phyloP scores from a whole-genome alignment of 2,888 invertebrate genomes.

The Acleris laterana region DNA sequence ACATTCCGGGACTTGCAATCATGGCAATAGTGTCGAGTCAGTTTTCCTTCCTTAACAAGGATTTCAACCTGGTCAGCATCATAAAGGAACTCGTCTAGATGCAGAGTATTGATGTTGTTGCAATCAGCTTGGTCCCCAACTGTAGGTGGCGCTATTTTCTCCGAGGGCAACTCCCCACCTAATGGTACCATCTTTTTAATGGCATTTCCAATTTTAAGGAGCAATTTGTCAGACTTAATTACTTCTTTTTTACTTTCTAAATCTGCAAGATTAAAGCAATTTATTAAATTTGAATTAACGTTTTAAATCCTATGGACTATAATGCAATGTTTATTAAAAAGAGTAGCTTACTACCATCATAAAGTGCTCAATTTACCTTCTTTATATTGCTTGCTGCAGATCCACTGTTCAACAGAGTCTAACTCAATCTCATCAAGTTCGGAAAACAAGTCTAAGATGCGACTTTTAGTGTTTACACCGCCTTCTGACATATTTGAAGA shows the following conservation, averaged over 20 bases:
- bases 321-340: not conserved
- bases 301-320: no score
- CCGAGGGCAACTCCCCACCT: conserved; percentile 68
- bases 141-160: conserved; percentile 68
- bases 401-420: conserved; percentile 68
- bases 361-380: conserved; percentile 54
- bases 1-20: conserved; percentile 71
- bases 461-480: conserved; percentile 54
- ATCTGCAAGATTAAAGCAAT: conserved; percentile 51
- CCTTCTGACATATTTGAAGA: conserved; percentile 54
- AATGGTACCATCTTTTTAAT: conserved; percentile 70
- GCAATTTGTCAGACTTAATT: conserved; percentile 54
- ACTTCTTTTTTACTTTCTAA: conserved; percentile 58
- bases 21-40: conserved; percentile 66
- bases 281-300: no score
- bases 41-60: conserved; percentile 62
- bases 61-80: conserved; percentile 85
- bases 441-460: conserved; percentile 62
- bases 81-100: conserved; percentile 89
- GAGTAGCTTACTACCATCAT: not conserved
- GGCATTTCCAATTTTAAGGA: conserved; percentile 64
- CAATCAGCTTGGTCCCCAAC: conserved; percentile 82
- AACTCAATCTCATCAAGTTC: conserved; percentile 61
- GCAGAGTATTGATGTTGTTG: conserved; percentile 78
- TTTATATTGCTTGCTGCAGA: conserved; percentile 64